Evolutionary conservation across 2,797 vertebrate genomes (phyloP).

Genomic region (Acanthurus leucopareius): DNA sequence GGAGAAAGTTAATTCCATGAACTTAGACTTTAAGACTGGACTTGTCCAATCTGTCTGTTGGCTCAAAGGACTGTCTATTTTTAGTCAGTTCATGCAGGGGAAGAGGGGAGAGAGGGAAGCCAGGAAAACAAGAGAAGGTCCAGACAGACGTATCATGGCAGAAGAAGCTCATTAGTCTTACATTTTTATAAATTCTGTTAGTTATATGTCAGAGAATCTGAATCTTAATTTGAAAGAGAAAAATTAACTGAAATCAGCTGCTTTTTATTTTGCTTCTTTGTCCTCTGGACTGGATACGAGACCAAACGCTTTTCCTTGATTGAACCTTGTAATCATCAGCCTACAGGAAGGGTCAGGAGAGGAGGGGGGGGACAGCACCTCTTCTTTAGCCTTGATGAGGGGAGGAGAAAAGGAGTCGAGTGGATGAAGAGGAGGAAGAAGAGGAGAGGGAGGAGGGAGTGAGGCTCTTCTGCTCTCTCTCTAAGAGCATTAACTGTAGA

Average conservation of each 20-base stretch:
- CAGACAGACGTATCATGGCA: constrained; percentile 46
- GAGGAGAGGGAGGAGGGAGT: constrained; percentile 24
- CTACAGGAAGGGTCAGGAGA: constrained; percentile 11
- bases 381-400: constrained; percentile 37
- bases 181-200: not conserved
- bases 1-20: constrained; percentile 63
- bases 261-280: not conserved
- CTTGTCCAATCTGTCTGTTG: constrained; percentile 63
- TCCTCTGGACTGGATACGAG: not conserved
- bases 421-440: constrained; percentile 56
- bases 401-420: constrained; percentile 46
- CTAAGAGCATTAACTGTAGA: constrained; percentile 84
- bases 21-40: constrained; percentile 59
- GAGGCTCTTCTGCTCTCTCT: constrained; percentile 65
- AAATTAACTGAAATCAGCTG: constrained; percentile 1
- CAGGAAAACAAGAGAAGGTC: constrained; percentile 60
- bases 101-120: constrained; percentile 15
- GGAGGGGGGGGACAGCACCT: constrained; percentile 9
- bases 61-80: constrained; percentile 74
- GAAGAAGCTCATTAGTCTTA: constrained; percentile 26
- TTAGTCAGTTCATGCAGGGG: constrained; percentile 58
- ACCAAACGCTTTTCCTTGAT: constrained; percentile 2
- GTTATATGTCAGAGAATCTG: not conserved
- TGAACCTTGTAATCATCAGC: constrained; percentile 30
- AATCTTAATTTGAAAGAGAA: not conserved